Percentiles rank a stretch among this genome's conserved stretches.
Conservation (phyloP, 2,797 vertebrate genomes). For the Hafferia zeledoni region DNA sequence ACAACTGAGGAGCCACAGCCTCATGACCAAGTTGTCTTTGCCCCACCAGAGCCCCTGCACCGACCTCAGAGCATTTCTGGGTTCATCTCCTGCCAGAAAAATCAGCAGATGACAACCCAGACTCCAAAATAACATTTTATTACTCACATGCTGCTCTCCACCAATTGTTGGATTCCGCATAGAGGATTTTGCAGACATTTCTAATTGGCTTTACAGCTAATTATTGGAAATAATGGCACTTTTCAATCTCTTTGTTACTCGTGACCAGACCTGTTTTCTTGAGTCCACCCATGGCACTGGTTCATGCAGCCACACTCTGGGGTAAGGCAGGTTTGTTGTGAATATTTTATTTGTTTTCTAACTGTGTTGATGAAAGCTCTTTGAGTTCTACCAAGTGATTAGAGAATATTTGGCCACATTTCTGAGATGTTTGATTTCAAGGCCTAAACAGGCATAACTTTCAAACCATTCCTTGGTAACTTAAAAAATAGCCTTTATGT, state of each 20-base stretch:
- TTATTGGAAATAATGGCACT: neutral
- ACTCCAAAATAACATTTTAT: neutral
- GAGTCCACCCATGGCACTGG: no score
- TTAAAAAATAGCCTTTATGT: neutral
- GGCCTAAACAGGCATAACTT: no score
- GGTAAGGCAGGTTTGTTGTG: neutral
- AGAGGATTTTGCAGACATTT: neutral
- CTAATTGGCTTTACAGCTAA: neutral
- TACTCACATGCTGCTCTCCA: neutral
- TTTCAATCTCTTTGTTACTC: fast-evolving
- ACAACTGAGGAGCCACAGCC: neutral
- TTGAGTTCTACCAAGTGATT: neutral
- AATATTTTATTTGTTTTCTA: neutral
- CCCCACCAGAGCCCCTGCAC: neutral
- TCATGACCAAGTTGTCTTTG: fast-evolving
- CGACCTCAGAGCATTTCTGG: neutral
- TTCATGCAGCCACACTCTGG: neutral
- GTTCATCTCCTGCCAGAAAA: neutral
- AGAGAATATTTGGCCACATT: neutral
- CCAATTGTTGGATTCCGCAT: neutral
- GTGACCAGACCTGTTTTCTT: neutral
- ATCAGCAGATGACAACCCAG: neutral
- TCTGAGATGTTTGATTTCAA: no score
- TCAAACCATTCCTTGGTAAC: neutral
- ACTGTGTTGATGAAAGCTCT: neutral